Percentiles rank a stretch among this genome's conserved stretches.
Conservation (phyloP, 2,888 invertebrate genomes). For the Linnaemya tessellans region DNA sequence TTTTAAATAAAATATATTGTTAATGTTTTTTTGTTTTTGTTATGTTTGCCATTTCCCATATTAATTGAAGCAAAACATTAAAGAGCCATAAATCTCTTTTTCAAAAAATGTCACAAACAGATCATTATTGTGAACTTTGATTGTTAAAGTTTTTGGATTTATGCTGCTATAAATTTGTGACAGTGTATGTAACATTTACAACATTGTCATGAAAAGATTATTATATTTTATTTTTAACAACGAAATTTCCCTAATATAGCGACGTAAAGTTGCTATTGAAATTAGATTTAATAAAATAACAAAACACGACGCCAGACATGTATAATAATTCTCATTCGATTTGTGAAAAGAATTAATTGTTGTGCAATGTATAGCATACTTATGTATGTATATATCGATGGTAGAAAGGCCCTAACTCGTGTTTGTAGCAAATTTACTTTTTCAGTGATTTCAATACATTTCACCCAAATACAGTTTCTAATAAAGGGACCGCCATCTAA, state of each 20-base stretch:
- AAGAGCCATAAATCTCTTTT: conserved; percentile 40
- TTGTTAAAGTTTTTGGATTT: conserved; percentile 48
- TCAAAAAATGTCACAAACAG: conserved; percentile 17
- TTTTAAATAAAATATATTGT: background rate
- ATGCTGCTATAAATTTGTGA: conserved; percentile 37
- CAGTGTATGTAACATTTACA: conserved; percentile 44
- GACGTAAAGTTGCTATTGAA: conserved; percentile 2
- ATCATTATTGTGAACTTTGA: conserved; percentile 45
- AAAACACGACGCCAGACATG: conserved; percentile 20
- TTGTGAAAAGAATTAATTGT: background rate
- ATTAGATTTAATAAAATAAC: conserved; percentile 23
- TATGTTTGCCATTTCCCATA: background rate
- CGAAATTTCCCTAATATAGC: conserved; percentile 28
- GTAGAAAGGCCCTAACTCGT: too few species aligned
- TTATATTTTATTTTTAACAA: background rate
- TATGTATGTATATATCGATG: too few species aligned
- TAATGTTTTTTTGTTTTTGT: background rate
- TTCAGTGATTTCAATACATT: too few species aligned
- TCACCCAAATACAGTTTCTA: too few species aligned
- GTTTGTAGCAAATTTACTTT: too few species aligned
- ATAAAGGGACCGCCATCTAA: too few species aligned
- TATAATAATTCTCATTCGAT: conserved; percentile 49
- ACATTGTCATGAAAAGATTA: conserved; percentile 9
- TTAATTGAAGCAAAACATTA: conserved; percentile 41
- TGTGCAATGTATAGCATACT: too few species aligned